Base-by-base conservation (phyloP, 2,888 invertebrate species). In the Julus scanicus region DNA sequence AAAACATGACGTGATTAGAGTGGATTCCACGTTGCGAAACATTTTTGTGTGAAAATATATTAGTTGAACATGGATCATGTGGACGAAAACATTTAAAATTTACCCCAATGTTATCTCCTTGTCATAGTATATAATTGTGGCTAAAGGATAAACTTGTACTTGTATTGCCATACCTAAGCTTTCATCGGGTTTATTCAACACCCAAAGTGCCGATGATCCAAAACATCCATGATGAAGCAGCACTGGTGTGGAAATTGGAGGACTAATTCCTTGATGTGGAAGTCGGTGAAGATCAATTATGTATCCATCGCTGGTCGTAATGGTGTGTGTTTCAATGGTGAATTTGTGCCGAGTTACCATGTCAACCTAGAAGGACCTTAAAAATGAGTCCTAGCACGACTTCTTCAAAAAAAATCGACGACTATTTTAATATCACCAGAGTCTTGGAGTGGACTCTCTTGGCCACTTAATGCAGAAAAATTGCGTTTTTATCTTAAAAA, bases 121-220 rank as follows among this genome's bases (percentile, higher is more conserved):
- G n/a, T n/a, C n/a, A n/a, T n/a, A n/a, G n/a, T n/a, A 29, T 29
- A 29, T 29, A 29, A n/a, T n/a, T n/a, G n/a, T 29, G 29, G 29
- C 29, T 29, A 29, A 29, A 29, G 29, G 29, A 29, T 29, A 29
- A 29, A 29, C 29, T 29, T 29, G 29, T 29, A 29, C 29, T 29
- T 29, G 29, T 29, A 29, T 29, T 29, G 29, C 29, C 29, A 29
- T 29, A 63, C 63, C 63, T 63, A 63, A 20, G 20, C 63, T 63
- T 9, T 63, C 20, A 5, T 63, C 63, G n/a, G 63, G 63, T 20
- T 63, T 63, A 20, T 63, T 63, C 20, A 63, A 8, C n/a, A 63
- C 63, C 63, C 63, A 63, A 63, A 63, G 63, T 20, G 63, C 63
- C 8, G 63, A 63, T n/a, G 63, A 63, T 63, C 63, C 63, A 63